Evolutionary conservation across 2,113 vertebrate genomes (phyloP).

Genomic region (Strigops habroptila): DNA sequence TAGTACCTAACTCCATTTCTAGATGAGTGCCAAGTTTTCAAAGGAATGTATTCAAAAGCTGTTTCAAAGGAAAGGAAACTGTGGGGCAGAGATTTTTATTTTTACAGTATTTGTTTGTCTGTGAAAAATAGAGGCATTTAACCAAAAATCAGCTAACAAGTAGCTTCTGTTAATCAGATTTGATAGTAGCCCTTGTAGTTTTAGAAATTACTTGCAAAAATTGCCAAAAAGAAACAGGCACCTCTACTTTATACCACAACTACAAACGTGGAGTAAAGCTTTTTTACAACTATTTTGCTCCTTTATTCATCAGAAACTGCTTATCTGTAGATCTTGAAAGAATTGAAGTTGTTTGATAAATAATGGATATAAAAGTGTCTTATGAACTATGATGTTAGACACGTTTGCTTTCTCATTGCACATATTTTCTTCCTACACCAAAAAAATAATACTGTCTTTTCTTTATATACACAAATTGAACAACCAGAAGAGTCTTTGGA

Average conservation of each 20-base stretch:
- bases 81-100: not conserved
- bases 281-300: not conserved
- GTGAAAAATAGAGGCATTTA: not conserved
- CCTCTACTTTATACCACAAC: not conserved
- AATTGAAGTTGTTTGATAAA: not conserved
- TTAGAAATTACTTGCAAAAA: not conserved
- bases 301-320: not conserved
- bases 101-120: rapidly evolving
- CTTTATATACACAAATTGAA: not conserved
- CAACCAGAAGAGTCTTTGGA: not conserved
- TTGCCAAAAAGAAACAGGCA: not conserved
- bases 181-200: not conserved
- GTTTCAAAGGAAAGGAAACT: not conserved
- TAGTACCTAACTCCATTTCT: not conserved
- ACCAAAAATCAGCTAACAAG: not conserved
- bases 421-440: not conserved
- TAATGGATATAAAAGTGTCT: not conserved
- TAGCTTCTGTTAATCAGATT: not conserved
- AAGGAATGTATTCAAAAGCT: not conserved
- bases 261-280: not conserved
- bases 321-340: not conserved
- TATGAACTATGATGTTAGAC: not conserved
- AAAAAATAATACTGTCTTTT: not conserved
- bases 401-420: not conserved
- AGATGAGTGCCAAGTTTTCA: not conserved